Evolutionary conservation across 92 coral and sea anemone genomes (phyloP), one percentile per base, ranked within the genome.

Genomic region (Zoanthus solanderi): DNA sequence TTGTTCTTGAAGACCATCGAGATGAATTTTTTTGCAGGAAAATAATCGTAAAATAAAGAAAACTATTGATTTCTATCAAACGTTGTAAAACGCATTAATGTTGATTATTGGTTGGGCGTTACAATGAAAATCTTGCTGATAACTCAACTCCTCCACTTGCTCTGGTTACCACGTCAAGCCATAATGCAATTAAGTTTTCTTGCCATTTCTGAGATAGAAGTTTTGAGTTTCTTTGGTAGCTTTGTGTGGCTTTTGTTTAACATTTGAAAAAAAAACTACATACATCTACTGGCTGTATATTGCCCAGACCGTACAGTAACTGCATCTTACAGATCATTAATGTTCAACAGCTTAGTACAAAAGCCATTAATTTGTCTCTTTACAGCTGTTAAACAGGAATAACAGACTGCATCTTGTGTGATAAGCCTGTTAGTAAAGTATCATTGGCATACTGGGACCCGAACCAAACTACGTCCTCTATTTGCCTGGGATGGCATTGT

Each of bases 401-500:
- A 32, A 29, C 44, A 23, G 57, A 4, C 58, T 45, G 69, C 23
- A 60, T 7, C 42, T 61, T 13, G 13, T 8, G 12, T 6, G 52
- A 9, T 23, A 9, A 58, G 53, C 18, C 71, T 9, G 71, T 61
- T 63, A 16, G 6, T 45, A 67, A 18, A 9, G 37, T 76, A 50
- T 44, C 37, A 68, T 4, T 37, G 57, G 5, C 75, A 44, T 12
- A 32, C 60, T 52, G 56, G 15, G 28, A 17, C 52, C 6, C 60
- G 46, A 18, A n/a, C 16, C 61, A 80, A 17, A 17, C 42, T 15
- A 42, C 46, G 11, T 63, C 71, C 29, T 57, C 72, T 57, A 42
- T 34, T 66, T 16, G 65, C 75, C 32, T 30, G 57, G 7, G 85
- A 81, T 31, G 42, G 63, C 63, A 63, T 60, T 66, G 85, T 67